Evolutionary conservation across 2,888 invertebrate species (phyloP).

Genomic region (Branchellion lobata): DNA sequence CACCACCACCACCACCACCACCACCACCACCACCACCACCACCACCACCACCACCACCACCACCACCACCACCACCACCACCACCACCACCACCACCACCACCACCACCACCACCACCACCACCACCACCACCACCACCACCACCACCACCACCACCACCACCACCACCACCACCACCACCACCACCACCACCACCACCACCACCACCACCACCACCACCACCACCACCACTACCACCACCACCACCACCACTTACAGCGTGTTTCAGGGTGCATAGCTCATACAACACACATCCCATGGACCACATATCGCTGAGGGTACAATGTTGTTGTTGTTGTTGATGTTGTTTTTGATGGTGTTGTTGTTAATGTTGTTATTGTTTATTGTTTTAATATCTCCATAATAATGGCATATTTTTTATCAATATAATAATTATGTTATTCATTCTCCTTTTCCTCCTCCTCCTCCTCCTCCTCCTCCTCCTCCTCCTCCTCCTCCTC

Average conservation of each 20-base stretch:
- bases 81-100: too few species aligned
- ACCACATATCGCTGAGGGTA: constrained; percentile 64
- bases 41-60: neutral
- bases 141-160: constrained; percentile 24
- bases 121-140: neutral
- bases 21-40: neutral
- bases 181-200: neutral
- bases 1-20: constrained; percentile 24
- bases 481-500: too few species aligned
- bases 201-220: too few species aligned
- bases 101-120: too few species aligned
- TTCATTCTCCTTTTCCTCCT: too few species aligned
- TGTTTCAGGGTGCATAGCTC: constrained; percentile 64
- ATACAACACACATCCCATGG: constrained; percentile 65
- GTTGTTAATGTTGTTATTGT: neutral
- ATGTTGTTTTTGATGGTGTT: too few species aligned
- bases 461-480: too few species aligned
- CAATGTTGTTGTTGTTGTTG: neutral
- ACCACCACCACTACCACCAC: too few species aligned
- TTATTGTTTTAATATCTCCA: neutral
- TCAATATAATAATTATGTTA: too few species aligned
- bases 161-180: constrained; percentile 16
- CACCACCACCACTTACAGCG: constrained; percentile 59
- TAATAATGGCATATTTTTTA: too few species aligned
- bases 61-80: too few species aligned